Evolutionary conservation across 2,888 invertebrate species (phyloP), one percentile per base, ranked within the genome.

Genomic region (Aspidapion aeneum): DNA sequence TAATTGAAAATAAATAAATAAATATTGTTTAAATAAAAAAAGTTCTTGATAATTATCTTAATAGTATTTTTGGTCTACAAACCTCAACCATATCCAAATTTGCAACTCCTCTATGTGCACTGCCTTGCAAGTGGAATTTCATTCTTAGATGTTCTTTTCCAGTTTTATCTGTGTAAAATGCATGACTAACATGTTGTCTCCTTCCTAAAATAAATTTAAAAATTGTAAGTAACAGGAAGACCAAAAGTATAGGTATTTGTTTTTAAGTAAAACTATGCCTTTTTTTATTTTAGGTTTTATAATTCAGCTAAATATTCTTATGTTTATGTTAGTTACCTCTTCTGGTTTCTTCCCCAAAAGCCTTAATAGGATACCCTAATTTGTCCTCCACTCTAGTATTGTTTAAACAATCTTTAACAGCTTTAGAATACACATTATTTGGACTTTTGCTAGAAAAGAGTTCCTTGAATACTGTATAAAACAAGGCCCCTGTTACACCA

Each of bases 341-440:
- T 18, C 91, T 84, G 0, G 90, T 90, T 77, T 93, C 92, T 78
- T 96, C 95, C 0, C 96, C 96, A 79, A 87, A 93, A 1, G 92
- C 93, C 78, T 90, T 94, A 35, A 97, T 91, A 3, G 96, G 95
- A 65, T 88, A 83, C n/a, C 97, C 97, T 61, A 96, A 81, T n/a
- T 89, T 85, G 80, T 94, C 92, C 73, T 88, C 85, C 1, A 96
- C 85, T 74, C 89, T 84, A 2, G 87, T 82, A 80, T 95, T 90
- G 72, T 88, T 84, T 70, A 87, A 86, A 73, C 94, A 93, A 71
- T 86, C 84, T 64, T 91, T 87, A 18, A 92, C 82, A 1, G 96
- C 92, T 71, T 86, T 85, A 18, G 89, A 87, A 76, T 94, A 96
- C 63, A 96, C 86, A 72, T 88, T 91, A 78, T 91, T 93, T 0